phyloP scores from a whole-genome alignment of 53 echinoderm and acorn worm genomes.

The Echinometra lucunter region DNA sequence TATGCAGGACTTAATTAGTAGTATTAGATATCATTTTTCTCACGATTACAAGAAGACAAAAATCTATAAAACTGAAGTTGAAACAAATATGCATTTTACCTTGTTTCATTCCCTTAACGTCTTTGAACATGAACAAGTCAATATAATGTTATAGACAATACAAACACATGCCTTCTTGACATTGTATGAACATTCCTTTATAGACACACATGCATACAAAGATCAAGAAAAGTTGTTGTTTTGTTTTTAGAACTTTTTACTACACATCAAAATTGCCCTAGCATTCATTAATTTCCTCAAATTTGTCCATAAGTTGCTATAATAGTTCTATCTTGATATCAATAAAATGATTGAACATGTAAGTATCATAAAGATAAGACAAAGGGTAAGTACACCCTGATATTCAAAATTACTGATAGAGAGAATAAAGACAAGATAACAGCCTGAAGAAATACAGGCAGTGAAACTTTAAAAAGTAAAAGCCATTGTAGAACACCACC shows the following conservation, averaged over 20 bases:
- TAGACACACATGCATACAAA: background rate
- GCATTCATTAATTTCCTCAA: background rate
- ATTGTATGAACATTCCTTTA: background rate
- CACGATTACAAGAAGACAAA: background rate
- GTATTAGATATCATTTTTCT: background rate
- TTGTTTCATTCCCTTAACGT: slow-evolving; percentile 30
- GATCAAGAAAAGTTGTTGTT: background rate
- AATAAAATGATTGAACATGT: background rate
- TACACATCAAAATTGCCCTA: background rate
- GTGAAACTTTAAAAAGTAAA: background rate
- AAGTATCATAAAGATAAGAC: too few species aligned
- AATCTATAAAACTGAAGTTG: background rate
- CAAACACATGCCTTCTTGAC: background rate
- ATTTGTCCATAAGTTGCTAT: background rate
- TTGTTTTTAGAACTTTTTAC: background rate
- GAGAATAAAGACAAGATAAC: background rate
- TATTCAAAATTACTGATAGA: background rate
- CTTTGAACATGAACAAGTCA: slow-evolving; percentile 38
- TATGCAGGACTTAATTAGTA: background rate
- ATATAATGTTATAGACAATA: slow-evolving; percentile 8
- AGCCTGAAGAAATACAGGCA: background rate
- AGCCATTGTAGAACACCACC: too few species aligned
- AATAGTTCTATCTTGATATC: background rate
- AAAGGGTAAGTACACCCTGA: background rate
- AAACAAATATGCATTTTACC: slow-evolving; percentile 36